Evolutionary conservation across 2,113 vertebrate species (phyloP), one percentile per base, ranked within the genome.

Genomic region (Morone chrysops): DNA sequence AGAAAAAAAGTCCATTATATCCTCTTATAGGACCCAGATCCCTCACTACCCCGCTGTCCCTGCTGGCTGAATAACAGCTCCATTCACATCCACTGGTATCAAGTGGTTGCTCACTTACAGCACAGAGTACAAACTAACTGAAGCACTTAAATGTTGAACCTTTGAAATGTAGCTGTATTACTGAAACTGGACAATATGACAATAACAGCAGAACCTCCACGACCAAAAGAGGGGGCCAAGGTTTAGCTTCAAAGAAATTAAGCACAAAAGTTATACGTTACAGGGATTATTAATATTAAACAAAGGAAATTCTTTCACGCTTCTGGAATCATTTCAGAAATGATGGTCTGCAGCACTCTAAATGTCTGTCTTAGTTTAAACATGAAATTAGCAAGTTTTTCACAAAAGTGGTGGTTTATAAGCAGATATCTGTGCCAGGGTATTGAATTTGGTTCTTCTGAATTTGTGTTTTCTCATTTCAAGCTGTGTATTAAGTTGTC

Each of bases 61-160:
- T 57, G 72, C 51, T 53, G 66, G 41, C 56, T 70, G 47, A 65
- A 66, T 41, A 67, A 82, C 2, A 36, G 25, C 65, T 50, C n/a
- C 51, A 14, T 41, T 63, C 8, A 38, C 38, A 31, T 31, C 31
- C 31, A 47, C 16, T 31, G 43, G 48, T 47, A 51, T 70, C 47
- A 70, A 40, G n/a, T 31, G 31, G 31, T 47, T 16, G 9, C 56
- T 43, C 51, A 36, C 6, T 50, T 13, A 6, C 38, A 60, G 43
- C 43, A 65, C 45, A 45, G 45, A 6, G n/a, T 36, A 45, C 50
- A 57, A 73, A 62, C 18, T 54, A 68, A 75, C 78, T 70, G 51
- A 54, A 81, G 88, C 82, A 85, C 85, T 82, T 84, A 79, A 50
- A 82, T 6, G 17, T 17, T 47, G 38, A 70, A 59, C 10, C 54